These are phyloP conservation scores for Erythrolamprus reginae DNA, from an alignment of 2,113 vertebrate species.

Conservation along the genomic window DNA sequence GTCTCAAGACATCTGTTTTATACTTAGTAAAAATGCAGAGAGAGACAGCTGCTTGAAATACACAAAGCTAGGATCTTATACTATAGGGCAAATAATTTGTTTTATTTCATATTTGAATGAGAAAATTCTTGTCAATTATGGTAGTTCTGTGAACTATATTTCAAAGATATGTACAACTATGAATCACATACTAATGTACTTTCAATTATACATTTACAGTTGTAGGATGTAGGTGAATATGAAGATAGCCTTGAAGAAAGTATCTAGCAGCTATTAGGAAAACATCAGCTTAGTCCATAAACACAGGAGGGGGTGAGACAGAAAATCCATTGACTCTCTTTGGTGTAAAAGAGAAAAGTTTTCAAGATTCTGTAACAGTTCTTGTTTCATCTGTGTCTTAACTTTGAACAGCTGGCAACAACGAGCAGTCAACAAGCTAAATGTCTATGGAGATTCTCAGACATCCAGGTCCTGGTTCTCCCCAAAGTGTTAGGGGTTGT, in stretches of 20 bases:
- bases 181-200: neutral
- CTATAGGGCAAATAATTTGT: neutral
- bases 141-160: neutral
- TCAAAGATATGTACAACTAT: neutral
- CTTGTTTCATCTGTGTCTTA: neutral
- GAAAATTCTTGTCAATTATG: neutral
- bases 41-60: neutral
- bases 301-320: neutral
- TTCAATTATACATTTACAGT: neutral
- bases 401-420: neutral
- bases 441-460: neutral
- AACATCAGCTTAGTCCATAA: neutral
- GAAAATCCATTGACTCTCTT: neutral
- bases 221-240: neutral
- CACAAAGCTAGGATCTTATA: neutral
- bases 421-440: neutral
- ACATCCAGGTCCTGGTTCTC: neutral
- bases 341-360: neutral
- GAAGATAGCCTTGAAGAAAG: neutral
- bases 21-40: neutral
- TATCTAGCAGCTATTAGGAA: neutral
- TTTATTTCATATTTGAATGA: neutral
- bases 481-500: neutral
- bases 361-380: neutral
- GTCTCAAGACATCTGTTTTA: neutral